These are phyloP conservation scores for Pocillopora grandis DNA, from an alignment of 92 coral and sea anemone species.

Conservation along the genomic window DNA sequence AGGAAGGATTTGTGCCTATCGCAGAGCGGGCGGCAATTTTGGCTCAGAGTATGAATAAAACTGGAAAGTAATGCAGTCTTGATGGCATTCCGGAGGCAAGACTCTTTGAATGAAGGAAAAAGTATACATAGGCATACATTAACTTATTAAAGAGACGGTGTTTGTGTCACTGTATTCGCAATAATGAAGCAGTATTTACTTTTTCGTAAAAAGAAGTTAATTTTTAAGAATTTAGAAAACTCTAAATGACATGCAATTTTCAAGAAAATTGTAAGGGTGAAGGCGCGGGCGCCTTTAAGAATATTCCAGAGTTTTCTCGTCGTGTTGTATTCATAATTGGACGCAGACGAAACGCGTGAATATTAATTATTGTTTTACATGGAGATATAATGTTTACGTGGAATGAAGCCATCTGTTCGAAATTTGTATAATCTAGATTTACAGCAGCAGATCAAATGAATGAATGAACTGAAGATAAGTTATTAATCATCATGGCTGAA, in stretches of 20 bases:
- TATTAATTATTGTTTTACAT: background rate
- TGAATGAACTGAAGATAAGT: background rate
- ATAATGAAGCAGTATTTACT: background rate
- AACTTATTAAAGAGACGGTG: background rate
- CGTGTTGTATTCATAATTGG: background rate
- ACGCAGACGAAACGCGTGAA: background rate
- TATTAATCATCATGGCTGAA: background rate
- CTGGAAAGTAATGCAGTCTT: conserved; percentile 9
- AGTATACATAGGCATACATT: background rate
- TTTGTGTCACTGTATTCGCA: no score
- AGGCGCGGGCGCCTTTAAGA: conserved; percentile 17
- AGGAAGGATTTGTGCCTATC: conserved; percentile 78
- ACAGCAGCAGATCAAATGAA: background rate
- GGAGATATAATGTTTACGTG: background rate
- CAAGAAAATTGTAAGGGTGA: background rate
- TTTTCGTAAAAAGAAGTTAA: background rate
- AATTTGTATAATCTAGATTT: background rate
- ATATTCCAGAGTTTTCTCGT: background rate
- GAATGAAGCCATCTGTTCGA: background rate
- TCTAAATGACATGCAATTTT: background rate
- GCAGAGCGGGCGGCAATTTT: conserved; percentile 76
- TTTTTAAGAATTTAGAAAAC: background rate
- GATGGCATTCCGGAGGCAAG: background rate
- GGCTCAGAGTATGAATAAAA: conserved; percentile 51
- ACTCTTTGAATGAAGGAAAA: background rate